Conservation (phyloP, 2,113 vertebrate species). For the Laterallus jamaicensis region DNA sequence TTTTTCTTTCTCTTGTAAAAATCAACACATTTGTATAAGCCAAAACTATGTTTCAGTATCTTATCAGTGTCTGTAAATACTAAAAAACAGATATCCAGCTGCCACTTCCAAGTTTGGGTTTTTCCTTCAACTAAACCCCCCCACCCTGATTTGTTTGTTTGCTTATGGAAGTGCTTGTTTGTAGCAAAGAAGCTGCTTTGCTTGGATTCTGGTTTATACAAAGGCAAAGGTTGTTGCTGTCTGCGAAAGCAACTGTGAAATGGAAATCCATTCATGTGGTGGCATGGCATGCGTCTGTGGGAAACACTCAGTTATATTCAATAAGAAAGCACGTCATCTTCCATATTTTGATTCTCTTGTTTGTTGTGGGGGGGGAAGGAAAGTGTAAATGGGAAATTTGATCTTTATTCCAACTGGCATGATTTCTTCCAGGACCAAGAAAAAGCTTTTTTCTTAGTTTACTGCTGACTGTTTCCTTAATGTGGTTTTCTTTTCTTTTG, state of each 20-base stretch:
- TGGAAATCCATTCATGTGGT: background rate
- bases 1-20: slow-evolving; percentile 30
- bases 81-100: slow-evolving; percentile 16
- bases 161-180: background rate
- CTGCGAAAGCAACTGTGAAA: background rate
- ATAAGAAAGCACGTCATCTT: background rate
- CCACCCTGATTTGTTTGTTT: background rate
- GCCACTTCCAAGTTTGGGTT: background rate
- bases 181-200: background rate
- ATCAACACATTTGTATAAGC: slow-evolving; percentile 8
- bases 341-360: background rate
- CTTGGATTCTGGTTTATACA: background rate
- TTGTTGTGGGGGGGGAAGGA: background rate
- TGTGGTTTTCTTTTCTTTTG: background rate
- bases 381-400: slow-evolving; percentile 37
- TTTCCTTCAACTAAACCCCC: background rate
- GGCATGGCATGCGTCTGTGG: background rate
- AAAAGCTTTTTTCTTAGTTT: background rate
- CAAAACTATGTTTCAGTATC: slow-evolving; percentile 1
- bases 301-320: background rate
- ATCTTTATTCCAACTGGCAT: slow-evolving; percentile 25
- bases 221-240: background rate
- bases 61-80: slow-evolving; percentile 32
- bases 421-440: background rate
- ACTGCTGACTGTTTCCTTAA: background rate